Percentiles rank a stretch among this genome's conserved stretches.
Conservation (phyloP, 30 jellyfish, hydroid and myxozoan species). For the Pelagia noctiluca region DNA sequence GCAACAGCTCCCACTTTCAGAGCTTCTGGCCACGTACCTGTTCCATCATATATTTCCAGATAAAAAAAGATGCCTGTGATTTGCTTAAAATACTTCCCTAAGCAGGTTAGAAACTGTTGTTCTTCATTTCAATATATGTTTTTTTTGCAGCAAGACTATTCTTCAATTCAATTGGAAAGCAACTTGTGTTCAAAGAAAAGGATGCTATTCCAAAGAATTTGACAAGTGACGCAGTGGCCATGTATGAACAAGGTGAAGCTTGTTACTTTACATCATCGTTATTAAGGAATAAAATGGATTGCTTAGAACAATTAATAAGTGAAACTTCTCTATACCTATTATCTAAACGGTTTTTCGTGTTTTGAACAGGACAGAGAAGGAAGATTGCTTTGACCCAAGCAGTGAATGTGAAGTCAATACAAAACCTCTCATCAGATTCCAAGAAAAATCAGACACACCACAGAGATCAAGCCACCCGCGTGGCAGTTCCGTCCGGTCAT, state of each 20-base stretch:
- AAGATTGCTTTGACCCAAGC: no score
- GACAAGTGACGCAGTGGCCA: neutral
- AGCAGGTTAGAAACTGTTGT: neutral
- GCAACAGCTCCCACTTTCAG: neutral
- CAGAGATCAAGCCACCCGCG: no score
- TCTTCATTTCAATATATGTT: neutral
- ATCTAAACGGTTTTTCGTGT: no score
- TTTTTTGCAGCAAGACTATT: slow-evolving; percentile 22
- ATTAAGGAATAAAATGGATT: no score
- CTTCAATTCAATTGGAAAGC: slow-evolving; percentile 45
- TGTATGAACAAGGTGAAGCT: slow-evolving; percentile 50
- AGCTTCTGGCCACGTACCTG: neutral
- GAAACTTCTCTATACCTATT: no score
- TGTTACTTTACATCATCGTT: no score
- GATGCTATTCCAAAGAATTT: slow-evolving; percentile 29
- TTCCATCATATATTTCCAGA: neutral
- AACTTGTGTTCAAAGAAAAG: slow-evolving; percentile 13
- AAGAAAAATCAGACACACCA: no score
- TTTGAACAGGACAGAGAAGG: no score
- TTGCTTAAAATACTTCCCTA: neutral
- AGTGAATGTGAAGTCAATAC: no score
- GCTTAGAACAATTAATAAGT: no score
- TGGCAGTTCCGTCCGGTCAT: no score
- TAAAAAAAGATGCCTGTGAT: neutral
- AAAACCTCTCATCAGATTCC: no score